Evolutionary conservation across 2,113 vertebrate genomes (phyloP).

Genomic region (Pomatorhinus ruficollis): DNA sequence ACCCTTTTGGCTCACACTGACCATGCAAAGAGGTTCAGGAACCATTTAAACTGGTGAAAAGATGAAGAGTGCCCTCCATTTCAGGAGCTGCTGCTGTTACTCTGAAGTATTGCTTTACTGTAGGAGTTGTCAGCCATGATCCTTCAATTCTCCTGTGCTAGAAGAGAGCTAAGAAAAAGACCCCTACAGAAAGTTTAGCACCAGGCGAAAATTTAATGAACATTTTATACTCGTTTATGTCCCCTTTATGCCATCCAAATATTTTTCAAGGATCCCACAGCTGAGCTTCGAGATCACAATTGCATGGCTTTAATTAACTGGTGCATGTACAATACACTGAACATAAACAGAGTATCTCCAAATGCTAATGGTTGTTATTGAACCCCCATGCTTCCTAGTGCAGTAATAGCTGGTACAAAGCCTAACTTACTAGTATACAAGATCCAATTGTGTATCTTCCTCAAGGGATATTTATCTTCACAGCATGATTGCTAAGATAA

Average conservation of each 20-base stretch:
- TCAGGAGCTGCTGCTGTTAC: background rate
- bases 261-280: background rate
- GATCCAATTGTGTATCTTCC: conserved; percentile 73
- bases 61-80: background rate
- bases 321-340: background rate
- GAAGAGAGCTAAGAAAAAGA: background rate
- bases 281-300: background rate
- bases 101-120: background rate
- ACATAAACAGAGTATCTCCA: conserved; percentile 3
- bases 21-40: background rate
- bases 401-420: conserved; percentile 48
- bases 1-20: background rate
- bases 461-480: conserved; percentile 78
- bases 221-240: background rate
- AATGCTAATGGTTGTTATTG: conserved; percentile 33
- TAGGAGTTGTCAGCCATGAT: background rate
- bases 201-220: background rate
- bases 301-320: conserved; percentile 30
- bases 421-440: conserved; percentile 53
- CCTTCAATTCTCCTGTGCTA: background rate
- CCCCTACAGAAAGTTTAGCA: background rate
- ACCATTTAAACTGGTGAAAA: background rate
- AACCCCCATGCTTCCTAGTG: conserved; percentile 27
- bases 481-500: conserved; percentile 75
- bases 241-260: background rate